These are phyloP conservation scores for Synanceia verrucosa DNA, from an alignment of 2,797 vertebrate genomes.

Conservation along the genomic window DNA sequence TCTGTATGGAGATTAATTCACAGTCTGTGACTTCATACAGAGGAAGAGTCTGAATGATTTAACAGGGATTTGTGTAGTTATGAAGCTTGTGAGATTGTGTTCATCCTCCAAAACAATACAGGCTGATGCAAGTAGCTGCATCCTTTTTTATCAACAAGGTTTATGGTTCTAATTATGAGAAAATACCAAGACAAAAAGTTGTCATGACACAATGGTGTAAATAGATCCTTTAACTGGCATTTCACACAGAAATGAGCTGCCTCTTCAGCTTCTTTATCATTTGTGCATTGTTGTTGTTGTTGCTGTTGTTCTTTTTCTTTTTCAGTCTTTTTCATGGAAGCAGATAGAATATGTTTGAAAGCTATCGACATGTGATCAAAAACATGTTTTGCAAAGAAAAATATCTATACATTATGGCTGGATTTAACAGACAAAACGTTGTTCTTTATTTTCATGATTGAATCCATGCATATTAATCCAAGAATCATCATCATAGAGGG, in stretches of 20 bases:
- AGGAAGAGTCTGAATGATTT: not conserved
- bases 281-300: not conserved
- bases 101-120: not conserved
- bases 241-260: not conserved
- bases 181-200: constrained; percentile 34
- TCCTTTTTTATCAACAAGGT: not conserved
- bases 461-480: not conserved
- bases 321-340: too few species aligned
- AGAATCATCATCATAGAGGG: not conserved
- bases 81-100: not conserved
- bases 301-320: not conserved
- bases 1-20: constrained; percentile 33
- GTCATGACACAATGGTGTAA: too few species aligned
- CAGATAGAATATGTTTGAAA: too few species aligned
- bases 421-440: not conserved
- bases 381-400: too few species aligned
- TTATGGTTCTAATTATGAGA: constrained; percentile 12
- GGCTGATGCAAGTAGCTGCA: not conserved
- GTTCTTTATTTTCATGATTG: not conserved
- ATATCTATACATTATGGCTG: not conserved
- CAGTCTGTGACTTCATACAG: constrained; percentile 7
- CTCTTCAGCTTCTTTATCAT: not conserved
- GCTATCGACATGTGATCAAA: too few species aligned
- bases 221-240: not conserved
- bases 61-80: not conserved